Base-by-base conservation (phyloP, 2,797 vertebrate species). In the Limnodromus scolopaceus region DNA sequence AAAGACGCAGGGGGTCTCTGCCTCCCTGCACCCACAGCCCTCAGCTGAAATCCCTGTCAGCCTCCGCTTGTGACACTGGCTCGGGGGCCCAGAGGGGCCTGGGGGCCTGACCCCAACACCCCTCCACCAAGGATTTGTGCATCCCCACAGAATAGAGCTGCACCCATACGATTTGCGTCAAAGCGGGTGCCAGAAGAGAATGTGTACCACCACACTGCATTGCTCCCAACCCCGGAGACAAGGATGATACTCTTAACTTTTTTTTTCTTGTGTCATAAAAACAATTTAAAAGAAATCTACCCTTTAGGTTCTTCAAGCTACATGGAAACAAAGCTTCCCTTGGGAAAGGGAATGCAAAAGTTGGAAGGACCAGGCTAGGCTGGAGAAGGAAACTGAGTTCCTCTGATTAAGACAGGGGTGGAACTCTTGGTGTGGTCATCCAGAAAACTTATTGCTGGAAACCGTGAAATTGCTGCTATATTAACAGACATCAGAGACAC, bases 241-340 rank as follows among this genome's bases (percentile, higher is more conserved):
- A 43, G 24, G 57, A 78, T 8, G 27, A 82, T 64, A 61, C 41
- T 72, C 16, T 66, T 45, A 43, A 16, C 36, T 76, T 57, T 51
- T 58, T 82, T 24, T 11, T 32, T 45, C 24, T 23, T 32, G 20
- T 28, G 16, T 76, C 66, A 92, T 83, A 85, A 94, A 95, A 64
- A 22, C 23, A 25, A 55, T 76, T 86, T 71, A 54, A 61, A 89
- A 92, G 22, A 69, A 27, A 23, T 5, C 11, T 87, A 45, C 24
- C 51, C 77, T 38, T 27, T 72, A 48, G 9, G 16, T 81, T 76
- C 36, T 88, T 76, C 41, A 66, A 60, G 39, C 22, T 61, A 9
- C 3, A 3, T 45, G 25, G 43, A 94, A 89, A 46, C 18, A 71
- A 86, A 74, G 11, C 1, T 6, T 48, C 17, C 3, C 30, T 66